A percentile compares a stretch with the other conserved stretches of the same genome.
Evolutionary conservation across 2,888 invertebrate species (phyloP).

Genomic region (Alsophila aescularia): DNA sequence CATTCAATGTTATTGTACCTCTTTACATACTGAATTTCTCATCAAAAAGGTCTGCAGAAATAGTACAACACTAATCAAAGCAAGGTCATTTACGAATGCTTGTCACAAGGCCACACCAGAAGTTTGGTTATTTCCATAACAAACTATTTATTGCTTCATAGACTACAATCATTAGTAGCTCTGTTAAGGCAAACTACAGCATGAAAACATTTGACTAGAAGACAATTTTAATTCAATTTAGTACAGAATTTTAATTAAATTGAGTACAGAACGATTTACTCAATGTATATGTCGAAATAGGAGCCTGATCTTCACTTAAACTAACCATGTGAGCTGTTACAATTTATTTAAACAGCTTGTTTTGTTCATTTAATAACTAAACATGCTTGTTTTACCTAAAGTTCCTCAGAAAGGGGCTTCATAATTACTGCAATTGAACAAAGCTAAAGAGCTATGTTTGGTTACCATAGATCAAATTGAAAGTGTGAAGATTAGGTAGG

Average conservation of each 20-base stretch:
- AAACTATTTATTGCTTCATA: neutral
- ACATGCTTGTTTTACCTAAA: too few relatives aligned
- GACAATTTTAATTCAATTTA: constrained; percentile 3
- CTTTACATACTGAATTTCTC: neutral
- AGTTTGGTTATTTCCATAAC: neutral
- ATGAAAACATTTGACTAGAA: constrained; percentile 29
- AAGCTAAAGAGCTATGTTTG: too few relatives aligned
- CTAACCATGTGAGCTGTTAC: neutral
- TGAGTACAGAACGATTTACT: constrained; percentile 5
- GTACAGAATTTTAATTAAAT: neutral
- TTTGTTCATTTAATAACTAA: too few relatives aligned
- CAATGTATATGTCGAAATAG: constrained; percentile 3
- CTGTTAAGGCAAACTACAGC: neutral
- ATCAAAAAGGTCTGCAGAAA: too few relatives aligned
- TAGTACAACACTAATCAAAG: too few relatives aligned
- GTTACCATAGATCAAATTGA: too few relatives aligned
- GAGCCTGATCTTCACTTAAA: constrained; percentile 7
- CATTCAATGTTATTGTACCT: neutral
- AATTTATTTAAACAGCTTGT: constrained; percentile 6
- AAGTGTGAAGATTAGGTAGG: too few relatives aligned
- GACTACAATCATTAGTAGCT: neutral
- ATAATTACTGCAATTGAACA: too few relatives aligned
- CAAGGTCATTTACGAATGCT: neutral
- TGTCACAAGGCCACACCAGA: neutral
- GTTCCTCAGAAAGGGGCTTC: too few relatives aligned